Evolutionary conservation across 1,140 invertebrate genomes (phyloP).

Genomic region (Drosophila melanogaster): DNA sequence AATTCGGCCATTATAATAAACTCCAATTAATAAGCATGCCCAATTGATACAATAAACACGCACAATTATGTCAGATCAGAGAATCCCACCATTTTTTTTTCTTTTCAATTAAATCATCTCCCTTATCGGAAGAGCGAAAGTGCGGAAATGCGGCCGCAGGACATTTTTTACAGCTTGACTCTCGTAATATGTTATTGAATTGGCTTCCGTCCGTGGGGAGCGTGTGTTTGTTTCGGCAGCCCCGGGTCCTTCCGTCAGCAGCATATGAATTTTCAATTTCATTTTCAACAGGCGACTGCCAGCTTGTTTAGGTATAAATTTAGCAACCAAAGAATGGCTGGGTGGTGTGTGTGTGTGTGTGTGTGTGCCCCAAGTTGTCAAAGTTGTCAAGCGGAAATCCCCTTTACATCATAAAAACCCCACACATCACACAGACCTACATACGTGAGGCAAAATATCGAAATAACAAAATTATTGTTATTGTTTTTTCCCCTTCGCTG

Average conservation of each 20-base stretch:
- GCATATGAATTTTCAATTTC: slow-evolving; percentile 81
- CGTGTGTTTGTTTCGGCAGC: slow-evolving; percentile 9
- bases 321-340: slow-evolving; percentile 45
- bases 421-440: slow-evolving; percentile 47
- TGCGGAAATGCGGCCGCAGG: slow-evolving; percentile 45
- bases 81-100: slow-evolving; percentile 50
- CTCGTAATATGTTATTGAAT: slow-evolving; percentile 72
- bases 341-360: slow-evolving; percentile 37
- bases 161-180: slow-evolving; percentile 57
- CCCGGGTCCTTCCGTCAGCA: slow-evolving; percentile 30
- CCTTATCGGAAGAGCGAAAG: slow-evolving; percentile 9
- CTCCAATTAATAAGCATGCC: slow-evolving; percentile 64
- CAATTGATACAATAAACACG: slow-evolving; percentile 22
- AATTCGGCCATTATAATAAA: slow-evolving; percentile 32
- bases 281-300: slow-evolving; percentile 63
- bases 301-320: slow-evolving; percentile 60
- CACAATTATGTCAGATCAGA: slow-evolving; percentile 31
- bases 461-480: slow-evolving; percentile 84
- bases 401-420: slow-evolving; percentile 72
- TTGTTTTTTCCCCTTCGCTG: slow-evolving; percentile 53
- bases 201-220: slow-evolving; percentile 31
- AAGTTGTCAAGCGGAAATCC: slow-evolving; percentile 82
- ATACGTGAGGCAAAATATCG: slow-evolving; percentile 71
- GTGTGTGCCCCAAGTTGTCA: slow-evolving; percentile 68
- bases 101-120: slow-evolving; percentile 58